Base-by-base conservation (phyloP, 2,888 invertebrate genomes). In the Theodoxus fluviatilis region DNA sequence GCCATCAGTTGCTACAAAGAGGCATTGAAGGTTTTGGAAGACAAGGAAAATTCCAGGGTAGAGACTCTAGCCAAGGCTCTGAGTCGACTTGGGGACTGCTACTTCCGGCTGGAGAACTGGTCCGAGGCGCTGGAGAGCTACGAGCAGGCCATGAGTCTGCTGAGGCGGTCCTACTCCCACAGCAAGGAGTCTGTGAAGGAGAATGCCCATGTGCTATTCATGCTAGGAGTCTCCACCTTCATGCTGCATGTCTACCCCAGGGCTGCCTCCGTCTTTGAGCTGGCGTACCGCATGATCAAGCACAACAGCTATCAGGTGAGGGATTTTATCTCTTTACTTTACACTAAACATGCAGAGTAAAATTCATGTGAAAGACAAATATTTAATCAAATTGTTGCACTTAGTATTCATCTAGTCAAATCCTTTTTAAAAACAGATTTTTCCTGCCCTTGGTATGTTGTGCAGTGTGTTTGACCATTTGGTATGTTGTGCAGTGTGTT, bases 151-250 rank as follows among this genome's bases (percentile, higher is more conserved):
- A 74, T 84, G n/a, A 74, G 75, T 22, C 77, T 84, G 69, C 85
- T 83, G 71, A 77, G 80, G 35, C 71, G 78, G 63, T 77, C 80
- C 25, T 76, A 76, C 25, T 77, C 78, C 15, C 78, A 79, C 57
- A 84, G 84, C 6, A 77, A 80, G 67, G 79, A 81, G 28, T 78
- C 81, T 9, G 70, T 85, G 37, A 74, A 79, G 70, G 81, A 83
- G 68, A 84, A 85, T 76, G 84, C 85, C 9, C 86, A 86, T 77
- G 82, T 85, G 9, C 74, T 86, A 66, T 82, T 81, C 65, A 85
- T 86, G 85, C 76, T 86, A 3, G 86, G 84, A 4, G 84, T 83
- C 15, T 79, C 84, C 33, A 84, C 83, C 47, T 85, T 85, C 74
- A 82, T 86, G 80, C 72, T 85, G 15, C 82, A 84, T 63, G 83